These are phyloP conservation scores for Epinephelus awoara DNA, from an alignment of 2,797 vertebrate genomes.

Conservation along the genomic window DNA sequence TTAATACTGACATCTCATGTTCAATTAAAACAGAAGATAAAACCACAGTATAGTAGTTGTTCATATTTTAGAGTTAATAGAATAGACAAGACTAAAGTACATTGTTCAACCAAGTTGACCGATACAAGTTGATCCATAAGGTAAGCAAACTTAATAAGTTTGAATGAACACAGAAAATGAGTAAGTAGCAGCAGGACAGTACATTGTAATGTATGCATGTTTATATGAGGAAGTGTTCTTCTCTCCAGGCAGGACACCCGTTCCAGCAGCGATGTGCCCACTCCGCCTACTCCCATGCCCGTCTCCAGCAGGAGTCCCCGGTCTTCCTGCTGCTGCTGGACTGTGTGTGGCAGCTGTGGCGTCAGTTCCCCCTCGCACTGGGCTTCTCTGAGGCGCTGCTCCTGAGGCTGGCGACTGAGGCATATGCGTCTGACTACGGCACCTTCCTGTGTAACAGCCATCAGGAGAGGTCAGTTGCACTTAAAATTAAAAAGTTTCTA, in stretches of 20 bases:
- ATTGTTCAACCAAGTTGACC: neutral
- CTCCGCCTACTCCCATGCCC: conserved; percentile 87
- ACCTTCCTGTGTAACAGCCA: conserved; percentile 93
- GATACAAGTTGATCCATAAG: neutral
- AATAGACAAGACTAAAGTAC: neutral
- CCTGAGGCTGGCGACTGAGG: conserved; percentile 87
- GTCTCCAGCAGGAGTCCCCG: conserved; percentile 89
- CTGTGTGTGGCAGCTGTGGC: conserved; percentile 91
- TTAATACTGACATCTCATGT: neutral
- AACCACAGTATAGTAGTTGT: neutral
- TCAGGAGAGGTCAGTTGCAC: conserved; percentile 85
- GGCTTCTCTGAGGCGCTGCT: conserved; percentile 90
- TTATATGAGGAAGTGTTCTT: neutral
- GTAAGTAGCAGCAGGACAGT: neutral
- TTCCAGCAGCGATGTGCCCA: conserved; percentile 90
- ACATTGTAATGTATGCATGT: neutral
- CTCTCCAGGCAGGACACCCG: conserved; percentile 88
- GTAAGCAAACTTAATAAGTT: neutral
- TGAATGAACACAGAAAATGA: neutral
- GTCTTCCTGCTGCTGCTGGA: conserved; percentile 93
- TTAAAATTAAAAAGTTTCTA: too few relatives aligned
- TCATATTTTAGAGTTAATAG: neutral
- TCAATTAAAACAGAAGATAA: conserved; percentile 1
- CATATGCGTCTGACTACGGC: conserved; percentile 89
- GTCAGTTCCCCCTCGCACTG: conserved; percentile 91